phyloP scores from a whole-genome alignment of 2,113 vertebrate species.

The Callopanchax toddi region DNA sequence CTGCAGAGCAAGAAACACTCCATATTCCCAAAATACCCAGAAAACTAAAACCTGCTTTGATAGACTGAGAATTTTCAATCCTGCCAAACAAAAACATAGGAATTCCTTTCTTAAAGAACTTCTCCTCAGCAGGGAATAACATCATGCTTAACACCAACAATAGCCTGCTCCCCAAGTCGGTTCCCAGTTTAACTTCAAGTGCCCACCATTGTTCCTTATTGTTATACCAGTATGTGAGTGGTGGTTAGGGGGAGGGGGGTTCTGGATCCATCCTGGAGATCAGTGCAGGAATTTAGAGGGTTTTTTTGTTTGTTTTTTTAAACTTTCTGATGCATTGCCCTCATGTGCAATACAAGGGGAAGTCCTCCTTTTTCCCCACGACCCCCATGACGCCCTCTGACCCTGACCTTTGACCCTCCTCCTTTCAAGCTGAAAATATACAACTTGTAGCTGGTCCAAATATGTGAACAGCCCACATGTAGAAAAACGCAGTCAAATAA shows the following conservation, averaged over 20 bases:
- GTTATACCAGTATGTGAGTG: slow-evolving; percentile 68
- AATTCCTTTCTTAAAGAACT: slow-evolving; percentile 3
- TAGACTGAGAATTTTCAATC: too few relatives aligned
- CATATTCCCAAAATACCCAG: too few relatives aligned
- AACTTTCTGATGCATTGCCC: slow-evolving; percentile 38
- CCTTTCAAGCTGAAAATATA: slow-evolving; percentile 22
- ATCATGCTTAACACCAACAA: slow-evolving; percentile 77
- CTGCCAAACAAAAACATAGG: too few relatives aligned
- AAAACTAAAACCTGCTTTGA: too few relatives aligned
- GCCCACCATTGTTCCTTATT: slow-evolving; percentile 63
- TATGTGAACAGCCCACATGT: slow-evolving; percentile 42
- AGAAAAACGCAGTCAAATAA: slow-evolving; percentile 19
- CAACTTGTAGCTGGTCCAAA: slow-evolving; percentile 41
- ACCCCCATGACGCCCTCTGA: slow-evolving; percentile 49
- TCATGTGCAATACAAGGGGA: slow-evolving; percentile 25
- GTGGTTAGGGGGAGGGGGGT: not conserved
- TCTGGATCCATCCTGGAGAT: slow-evolving; percentile 25
- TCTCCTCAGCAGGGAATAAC: slow-evolving; percentile 37
- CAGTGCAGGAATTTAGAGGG: slow-evolving; percentile 58
- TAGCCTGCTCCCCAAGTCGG: slow-evolving; percentile 54
- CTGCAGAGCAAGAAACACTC: too few relatives aligned
- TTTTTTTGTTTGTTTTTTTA: slow-evolving; percentile 1
- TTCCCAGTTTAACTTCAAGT: slow-evolving; percentile 72
- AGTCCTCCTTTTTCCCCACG: slow-evolving; percentile 58
- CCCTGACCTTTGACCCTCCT: slow-evolving; percentile 53